phyloP scores from a whole-genome alignment of 2,797 vertebrate species.

The Antennarius maculatus region DNA sequence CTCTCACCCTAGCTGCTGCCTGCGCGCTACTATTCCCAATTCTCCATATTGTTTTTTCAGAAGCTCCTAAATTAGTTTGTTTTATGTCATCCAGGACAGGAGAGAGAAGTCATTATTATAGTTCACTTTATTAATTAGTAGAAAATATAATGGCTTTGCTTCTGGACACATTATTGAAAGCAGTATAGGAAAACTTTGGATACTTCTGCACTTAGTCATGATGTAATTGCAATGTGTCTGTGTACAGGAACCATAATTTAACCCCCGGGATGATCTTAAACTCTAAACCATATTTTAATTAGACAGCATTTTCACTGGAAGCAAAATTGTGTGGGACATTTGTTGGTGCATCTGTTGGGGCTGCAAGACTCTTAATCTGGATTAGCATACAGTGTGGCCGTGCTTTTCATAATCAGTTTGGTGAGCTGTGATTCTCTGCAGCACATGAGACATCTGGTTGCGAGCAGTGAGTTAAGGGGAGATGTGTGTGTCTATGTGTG shows the following conservation, averaged over 20 bases:
- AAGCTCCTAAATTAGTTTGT: conserved; percentile 42
- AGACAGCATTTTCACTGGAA: conserved; percentile 14
- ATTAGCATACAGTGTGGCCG: conserved; percentile 74
- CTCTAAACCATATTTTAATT: conserved; percentile 31
- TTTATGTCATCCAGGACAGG: conserved; percentile 71
- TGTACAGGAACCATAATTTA: not conserved
- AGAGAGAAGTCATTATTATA: too few relatives aligned
- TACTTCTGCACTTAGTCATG: not conserved
- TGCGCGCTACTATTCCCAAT: conserved; percentile 29
- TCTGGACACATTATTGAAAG: not conserved
- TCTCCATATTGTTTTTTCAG: conserved; percentile 67
- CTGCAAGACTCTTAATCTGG: conserved; percentile 75
- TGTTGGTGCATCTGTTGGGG: conserved; percentile 50
- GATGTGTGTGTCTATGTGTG: conserved; percentile 5
- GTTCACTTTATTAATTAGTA: not conserved
- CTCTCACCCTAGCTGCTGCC: conserved; percentile 39
- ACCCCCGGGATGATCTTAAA: conserved; percentile 20
- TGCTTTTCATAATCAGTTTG: conserved; percentile 75
- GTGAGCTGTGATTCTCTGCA: conserved; percentile 71
- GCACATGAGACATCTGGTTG: conserved; percentile 79
- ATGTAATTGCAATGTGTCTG: not conserved
- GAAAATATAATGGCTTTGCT: not conserved
- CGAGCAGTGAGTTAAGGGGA: conserved; percentile 27
- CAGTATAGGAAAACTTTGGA: too few relatives aligned
- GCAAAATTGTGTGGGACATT: conserved; percentile 12